Evolutionary conservation across 2,113 vertebrate genomes (phyloP).

Genomic region (Cottus gobio): DNA sequence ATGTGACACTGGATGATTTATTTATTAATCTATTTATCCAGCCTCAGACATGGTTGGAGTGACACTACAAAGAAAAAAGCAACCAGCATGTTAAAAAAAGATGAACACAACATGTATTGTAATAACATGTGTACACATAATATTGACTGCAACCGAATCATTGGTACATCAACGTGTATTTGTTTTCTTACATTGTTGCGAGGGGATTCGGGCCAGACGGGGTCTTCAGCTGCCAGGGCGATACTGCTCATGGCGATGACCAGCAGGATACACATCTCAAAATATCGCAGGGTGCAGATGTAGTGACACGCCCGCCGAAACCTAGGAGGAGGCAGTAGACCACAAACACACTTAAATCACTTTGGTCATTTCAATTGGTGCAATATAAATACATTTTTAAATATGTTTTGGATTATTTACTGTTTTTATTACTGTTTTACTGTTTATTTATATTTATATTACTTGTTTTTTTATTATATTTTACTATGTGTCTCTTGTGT

Average conservation of each 20-base stretch:
- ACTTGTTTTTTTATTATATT: too few relatives aligned
- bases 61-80: not conserved
- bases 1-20: not conserved
- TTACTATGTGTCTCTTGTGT: too few relatives aligned
- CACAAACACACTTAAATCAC: too few relatives aligned
- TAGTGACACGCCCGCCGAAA: slow-evolving; percentile 93
- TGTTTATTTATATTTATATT: too few relatives aligned
- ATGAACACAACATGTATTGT: not conserved
- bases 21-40: not conserved
- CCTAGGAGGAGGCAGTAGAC: slow-evolving; percentile 77
- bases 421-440: too few relatives aligned
- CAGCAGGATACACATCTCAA: slow-evolving; percentile 93
- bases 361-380: too few relatives aligned
- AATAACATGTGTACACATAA: not conserved
- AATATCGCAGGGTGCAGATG: slow-evolving; percentile 90
- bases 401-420: too few relatives aligned
- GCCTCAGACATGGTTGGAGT: not conserved
- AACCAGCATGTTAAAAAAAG: not conserved
- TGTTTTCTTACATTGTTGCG: slow-evolving; percentile 89
- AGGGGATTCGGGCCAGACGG: slow-evolving; percentile 90
- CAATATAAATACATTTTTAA: too few relatives aligned
- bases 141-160: not conserved
- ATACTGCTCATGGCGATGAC: slow-evolving; percentile 97
- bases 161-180: not conserved
- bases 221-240: slow-evolving; percentile 92